A percentile compares a stretch with the other conserved stretches of the same genome.
phyloP scores from a whole-genome alignment of 2,888 invertebrate species.

The Drosophila infuscata region DNA sequence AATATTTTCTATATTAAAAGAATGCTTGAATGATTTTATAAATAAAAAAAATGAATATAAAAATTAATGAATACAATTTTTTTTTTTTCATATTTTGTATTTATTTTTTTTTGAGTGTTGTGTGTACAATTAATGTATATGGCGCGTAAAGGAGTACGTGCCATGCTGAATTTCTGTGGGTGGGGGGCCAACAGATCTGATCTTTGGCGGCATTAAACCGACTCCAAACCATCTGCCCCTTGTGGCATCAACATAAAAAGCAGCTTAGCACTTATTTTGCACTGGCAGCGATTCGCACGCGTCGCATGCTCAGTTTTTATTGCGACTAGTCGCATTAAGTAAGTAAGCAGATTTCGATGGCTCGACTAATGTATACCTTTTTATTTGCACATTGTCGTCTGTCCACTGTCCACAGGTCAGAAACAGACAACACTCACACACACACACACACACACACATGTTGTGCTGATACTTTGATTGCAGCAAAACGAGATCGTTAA shows the following conservation, averaged over 20 bases:
- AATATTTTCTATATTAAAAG: not conserved
- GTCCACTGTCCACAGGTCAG: conserved; percentile 34
- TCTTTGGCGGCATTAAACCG: conserved; percentile 1
- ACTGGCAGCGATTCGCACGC: conserved; percentile 24
- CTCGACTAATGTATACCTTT: conserved; percentile 32
- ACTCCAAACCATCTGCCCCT: conserved; percentile 22
- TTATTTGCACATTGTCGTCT: conserved; percentile 48
- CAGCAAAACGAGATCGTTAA: conserved; percentile 70
- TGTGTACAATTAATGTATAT: not conserved
- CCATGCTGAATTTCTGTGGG: not conserved
- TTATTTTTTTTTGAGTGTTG: not conserved
- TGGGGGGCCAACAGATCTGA: conserved; percentile 22
- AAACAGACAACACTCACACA: not conserved
- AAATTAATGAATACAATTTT: no score
- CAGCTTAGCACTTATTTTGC: conserved; percentile 64
- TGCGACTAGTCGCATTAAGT: conserved; percentile 50
- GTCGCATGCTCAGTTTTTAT: conserved; percentile 43
- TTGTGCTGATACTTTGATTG: conserved; percentile 63
- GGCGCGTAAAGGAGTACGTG: not conserved
- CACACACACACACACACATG: conserved; percentile 4
- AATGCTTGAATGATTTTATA: no score
- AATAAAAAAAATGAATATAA: no score
- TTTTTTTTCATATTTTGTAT: no score
- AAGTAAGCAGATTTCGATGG: conserved; percentile 54
- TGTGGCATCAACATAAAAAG: conserved; percentile 68